Base-by-base conservation (phyloP, 2,888 invertebrate genomes). In the Hirtodrosophila trivittata region DNA sequence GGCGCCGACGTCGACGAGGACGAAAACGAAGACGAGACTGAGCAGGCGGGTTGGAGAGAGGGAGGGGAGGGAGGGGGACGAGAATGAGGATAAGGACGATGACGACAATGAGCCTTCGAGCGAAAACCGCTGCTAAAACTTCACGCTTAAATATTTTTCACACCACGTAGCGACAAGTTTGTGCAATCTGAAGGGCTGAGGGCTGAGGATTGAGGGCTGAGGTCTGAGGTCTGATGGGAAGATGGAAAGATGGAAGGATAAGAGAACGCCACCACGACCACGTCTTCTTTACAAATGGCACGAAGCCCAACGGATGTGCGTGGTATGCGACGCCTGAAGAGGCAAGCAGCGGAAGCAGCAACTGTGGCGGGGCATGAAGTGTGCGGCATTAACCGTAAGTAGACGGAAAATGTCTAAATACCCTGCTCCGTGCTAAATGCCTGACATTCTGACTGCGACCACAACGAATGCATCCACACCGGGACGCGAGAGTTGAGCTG, bases 101-200 rank as follows among this genome's bases (percentile, higher is more conserved):
- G 75, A 69, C 78, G 74, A 78, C 83, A 85, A 85, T 82, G 81
- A 82, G 86, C 86, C 82, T 82, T 78, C 83, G 66, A 85, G 82
- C 76, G 80, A 85, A 82, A 82, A 85, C 83, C 82, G 86, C 86
- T 82, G 82, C 83, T 85, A 85, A 82, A 82, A 82, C 81, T 82
- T 85, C 76, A 82, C 72, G 82, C 86, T 82, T 85, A 82, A 82
- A 82, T 85, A 82, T 82, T 82, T 82, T 82, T 82, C 82, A 83
- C 86, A 82, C 82, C 83, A 83, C 83, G 72, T 70, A 65, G 83
- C 82, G 86, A 77, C 82, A 85, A 85, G 86, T 83, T 82, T 85
- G 86, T 62, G 57, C 62, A 62, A 65, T 39, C 41, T 12, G 18
- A 28, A 56, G 67, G 43, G 52, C 45, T 37, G 49, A 51, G 35